Evolutionary conservation across 2,797 vertebrate genomes (phyloP).

Genomic region (Tragelaphus oryx): DNA sequence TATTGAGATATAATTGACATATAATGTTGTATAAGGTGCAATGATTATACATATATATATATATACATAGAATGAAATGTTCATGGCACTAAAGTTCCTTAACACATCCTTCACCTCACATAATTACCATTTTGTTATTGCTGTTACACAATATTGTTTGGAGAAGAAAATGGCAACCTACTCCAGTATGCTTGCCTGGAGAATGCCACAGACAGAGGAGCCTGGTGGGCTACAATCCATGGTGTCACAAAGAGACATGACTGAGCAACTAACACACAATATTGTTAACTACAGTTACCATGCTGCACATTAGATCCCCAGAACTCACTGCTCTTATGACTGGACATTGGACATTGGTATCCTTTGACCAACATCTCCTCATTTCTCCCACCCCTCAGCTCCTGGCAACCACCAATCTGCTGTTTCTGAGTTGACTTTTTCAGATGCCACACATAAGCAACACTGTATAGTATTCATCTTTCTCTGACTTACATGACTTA

Average conservation of each 20-base stretch:
- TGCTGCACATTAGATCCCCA: not conserved
- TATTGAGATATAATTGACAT: not conserved
- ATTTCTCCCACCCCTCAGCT: not conserved
- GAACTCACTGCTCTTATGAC: not conserved
- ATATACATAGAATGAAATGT: not conserved
- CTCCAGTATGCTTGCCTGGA: not conserved
- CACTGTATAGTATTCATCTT: not conserved
- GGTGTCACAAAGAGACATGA: not conserved
- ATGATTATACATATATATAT: not conserved
- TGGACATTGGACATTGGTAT: not conserved
- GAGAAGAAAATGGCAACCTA: not conserved
- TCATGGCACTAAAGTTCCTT: not conserved
- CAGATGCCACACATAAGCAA: not conserved
- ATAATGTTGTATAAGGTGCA: not conserved
- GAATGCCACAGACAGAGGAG: not conserved
- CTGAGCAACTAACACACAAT: not conserved
- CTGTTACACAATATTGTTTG: not conserved
- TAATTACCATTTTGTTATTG: not conserved
- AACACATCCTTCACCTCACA: not conserved
- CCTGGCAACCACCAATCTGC: too few species aligned
- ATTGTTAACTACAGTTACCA: not conserved
- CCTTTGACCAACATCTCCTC: not conserved
- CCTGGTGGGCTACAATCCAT: not conserved
- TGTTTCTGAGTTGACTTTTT: not conserved
- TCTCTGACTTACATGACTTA: not conserved